Percentiles rank a stretch among this genome's conserved stretches.
These are phyloP conservation scores for Mesoclemmys tuberculata DNA, from an alignment of 2,113 vertebrate genomes.

Conservation along the genomic window DNA sequence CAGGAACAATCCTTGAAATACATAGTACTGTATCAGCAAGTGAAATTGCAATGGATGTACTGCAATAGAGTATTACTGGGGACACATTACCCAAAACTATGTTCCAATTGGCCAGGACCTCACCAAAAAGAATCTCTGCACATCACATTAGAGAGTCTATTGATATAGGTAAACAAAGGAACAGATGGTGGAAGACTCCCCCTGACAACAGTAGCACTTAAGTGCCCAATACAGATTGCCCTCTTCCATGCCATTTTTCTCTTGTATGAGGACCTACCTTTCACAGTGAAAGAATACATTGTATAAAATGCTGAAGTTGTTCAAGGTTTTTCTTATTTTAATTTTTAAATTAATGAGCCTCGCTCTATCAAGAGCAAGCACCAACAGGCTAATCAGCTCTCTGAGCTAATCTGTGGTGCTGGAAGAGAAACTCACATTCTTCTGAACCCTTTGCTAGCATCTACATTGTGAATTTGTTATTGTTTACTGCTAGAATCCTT, in stretches of 20 bases:
- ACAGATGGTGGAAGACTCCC: not conserved
- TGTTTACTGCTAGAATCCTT: not conserved
- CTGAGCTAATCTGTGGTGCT: not conserved
- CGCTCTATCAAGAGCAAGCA: not conserved
- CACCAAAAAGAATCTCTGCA: not conserved
- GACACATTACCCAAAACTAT: not conserved
- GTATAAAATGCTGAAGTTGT: not conserved
- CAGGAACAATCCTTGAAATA: conserved; percentile 94
- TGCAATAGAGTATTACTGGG: not conserved
- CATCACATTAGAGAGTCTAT: not conserved
- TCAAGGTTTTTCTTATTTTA: not conserved
- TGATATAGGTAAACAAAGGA: not conserved
- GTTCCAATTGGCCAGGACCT: not conserved
- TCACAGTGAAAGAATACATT: not conserved
- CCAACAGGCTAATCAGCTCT: not conserved
- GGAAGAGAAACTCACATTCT: not conserved
- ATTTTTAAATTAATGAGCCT: not conserved
- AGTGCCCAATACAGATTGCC: not conserved
- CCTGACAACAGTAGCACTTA: not conserved
- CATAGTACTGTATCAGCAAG: not conserved
- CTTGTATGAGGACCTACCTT: not conserved
- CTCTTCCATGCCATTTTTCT: not conserved
- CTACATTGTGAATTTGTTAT: not conserved
- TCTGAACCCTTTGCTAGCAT: not conserved
- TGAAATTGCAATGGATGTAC: not conserved